Base-by-base conservation (phyloP, 2,113 vertebrate species). In the Siniperca chuatsi region DNA sequence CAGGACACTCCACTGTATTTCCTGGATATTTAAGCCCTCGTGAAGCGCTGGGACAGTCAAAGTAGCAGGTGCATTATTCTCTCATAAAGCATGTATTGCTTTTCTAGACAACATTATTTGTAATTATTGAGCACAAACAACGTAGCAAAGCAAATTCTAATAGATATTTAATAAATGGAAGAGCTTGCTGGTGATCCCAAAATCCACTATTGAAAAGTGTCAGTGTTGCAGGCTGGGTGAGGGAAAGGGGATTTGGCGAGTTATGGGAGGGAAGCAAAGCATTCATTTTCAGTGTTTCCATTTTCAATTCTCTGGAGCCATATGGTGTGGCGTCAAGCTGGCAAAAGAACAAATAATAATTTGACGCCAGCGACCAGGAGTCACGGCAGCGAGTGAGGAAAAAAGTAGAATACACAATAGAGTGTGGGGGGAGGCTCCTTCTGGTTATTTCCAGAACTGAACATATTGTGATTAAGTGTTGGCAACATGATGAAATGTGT, bases 271-370 rank as follows among this genome's bases (percentile, higher is more conserved):
- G 65, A 78, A 68, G 77, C 29, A 46, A 86, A 83, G 85, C 81
- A 89, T 92, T 93, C 1, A 85, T 93, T 92, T 91, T 79, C 88
- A 86, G 85, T 35, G 62, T 86, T 92, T 93, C 76, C 57, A 87
- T 91, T 93, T 90, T 78, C 86, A 69, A 74, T 82, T 87, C 89
- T 87, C 85, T 11, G 58, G 72, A 93, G 89, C 89, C 91, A 81
- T 92, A 89, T 83, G 91, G 94, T 90, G 90, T 73, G 75, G 88
- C 81, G 46, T 90, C 70, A 87, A 91, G 90, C 89, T 89, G 92
- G 84, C 83, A 75, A 79, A 90, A 89, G 84, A 92, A 92, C 89
- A 92, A 94, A 94, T 92, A 94, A 88, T 86, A 91, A 92, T 92
- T 93, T 89, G 89, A 90, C 83, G 82, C 81, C 75, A 85, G 84